A percentile compares a stretch with the other conserved stretches of the same genome.
Evolutionary conservation across 30 jellyfish, hydroid and myxozoan species (phyloP).

Genomic region (Turritopsis dohrnii): DNA sequence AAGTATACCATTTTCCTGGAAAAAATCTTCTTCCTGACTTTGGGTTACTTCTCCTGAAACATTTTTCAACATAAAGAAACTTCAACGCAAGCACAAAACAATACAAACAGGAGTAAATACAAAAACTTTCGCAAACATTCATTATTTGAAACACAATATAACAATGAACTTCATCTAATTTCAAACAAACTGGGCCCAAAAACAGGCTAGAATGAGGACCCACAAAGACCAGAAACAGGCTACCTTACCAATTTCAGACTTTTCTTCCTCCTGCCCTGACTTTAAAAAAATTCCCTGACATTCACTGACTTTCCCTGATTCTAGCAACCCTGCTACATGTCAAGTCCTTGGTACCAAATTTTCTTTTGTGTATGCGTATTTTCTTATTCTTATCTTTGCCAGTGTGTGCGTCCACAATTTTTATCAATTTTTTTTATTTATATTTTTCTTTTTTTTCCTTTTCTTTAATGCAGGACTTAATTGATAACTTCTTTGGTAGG

Average conservation of each 20-base stretch:
- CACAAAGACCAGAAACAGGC: not conserved
- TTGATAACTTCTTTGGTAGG: too few species aligned
- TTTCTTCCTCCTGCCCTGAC: not conserved
- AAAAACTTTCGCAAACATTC: not conserved
- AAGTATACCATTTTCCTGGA: not conserved
- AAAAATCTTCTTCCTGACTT: not conserved
- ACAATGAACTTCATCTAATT: not conserved
- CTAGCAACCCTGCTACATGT: not conserved
- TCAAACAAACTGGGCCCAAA: not conserved
- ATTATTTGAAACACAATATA: not conserved
- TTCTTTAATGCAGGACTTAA: too few species aligned
- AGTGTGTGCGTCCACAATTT: too few species aligned
- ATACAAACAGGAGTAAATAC: not conserved
- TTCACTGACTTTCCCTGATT: not conserved
- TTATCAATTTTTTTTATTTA: too few species aligned
- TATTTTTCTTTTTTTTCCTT: too few species aligned
- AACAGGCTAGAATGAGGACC: not conserved
- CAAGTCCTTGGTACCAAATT: too few species aligned
- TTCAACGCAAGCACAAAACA: not conserved
- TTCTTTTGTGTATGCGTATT: too few species aligned
- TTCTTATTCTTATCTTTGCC: too few species aligned
- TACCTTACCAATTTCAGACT: not conserved
- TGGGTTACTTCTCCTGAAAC: not conserved
- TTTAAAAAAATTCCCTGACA: not conserved
- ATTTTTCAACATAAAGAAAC: not conserved